Conservation (phyloP, 2,888 invertebrate species). For the Malachius bipustulatus region DNA sequence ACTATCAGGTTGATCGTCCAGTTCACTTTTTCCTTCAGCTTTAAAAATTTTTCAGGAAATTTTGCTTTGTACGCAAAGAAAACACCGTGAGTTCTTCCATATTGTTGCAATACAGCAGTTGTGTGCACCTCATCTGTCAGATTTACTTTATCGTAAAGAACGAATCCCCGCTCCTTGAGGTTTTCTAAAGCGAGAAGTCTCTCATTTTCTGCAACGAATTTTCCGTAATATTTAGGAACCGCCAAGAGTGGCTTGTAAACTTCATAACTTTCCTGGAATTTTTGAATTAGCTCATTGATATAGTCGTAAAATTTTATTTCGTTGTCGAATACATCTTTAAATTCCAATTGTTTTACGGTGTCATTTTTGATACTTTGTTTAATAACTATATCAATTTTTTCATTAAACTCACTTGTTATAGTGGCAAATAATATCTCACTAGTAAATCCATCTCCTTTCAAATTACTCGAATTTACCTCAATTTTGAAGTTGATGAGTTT, state of each 20-base stretch:
- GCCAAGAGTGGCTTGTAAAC: background rate
- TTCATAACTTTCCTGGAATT: constrained; percentile 1
- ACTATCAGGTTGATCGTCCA: background rate
- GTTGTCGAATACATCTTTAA: constrained; percentile 1
- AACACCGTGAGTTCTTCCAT: constrained; percentile 11
- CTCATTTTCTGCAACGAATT: constrained; percentile 4
- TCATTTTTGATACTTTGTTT: no score
- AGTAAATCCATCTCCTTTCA: no score
- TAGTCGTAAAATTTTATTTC: background rate
- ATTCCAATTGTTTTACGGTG: no score
- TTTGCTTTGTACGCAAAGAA: constrained; percentile 10
- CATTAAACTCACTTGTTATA: no score
- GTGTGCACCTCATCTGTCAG: constrained; percentile 11
- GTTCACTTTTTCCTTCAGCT: no score
- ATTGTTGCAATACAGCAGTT: constrained; percentile 10
- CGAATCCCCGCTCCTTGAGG: constrained; percentile 10
- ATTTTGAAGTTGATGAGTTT: no score
- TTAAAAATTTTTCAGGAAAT: constrained; percentile 6
- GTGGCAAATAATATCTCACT: no score
- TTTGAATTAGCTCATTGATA: background rate
- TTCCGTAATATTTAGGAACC: constrained; percentile 9
- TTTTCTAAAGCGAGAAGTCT: constrained; percentile 13
- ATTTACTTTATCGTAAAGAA: constrained; percentile 10
- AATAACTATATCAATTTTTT: no score
- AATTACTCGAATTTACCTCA: no score